A percentile compares a stretch with the other conserved stretches of the same genome.
Conservation (phyloP, 2,888 invertebrate genomes). For the Tipula unca region DNA sequence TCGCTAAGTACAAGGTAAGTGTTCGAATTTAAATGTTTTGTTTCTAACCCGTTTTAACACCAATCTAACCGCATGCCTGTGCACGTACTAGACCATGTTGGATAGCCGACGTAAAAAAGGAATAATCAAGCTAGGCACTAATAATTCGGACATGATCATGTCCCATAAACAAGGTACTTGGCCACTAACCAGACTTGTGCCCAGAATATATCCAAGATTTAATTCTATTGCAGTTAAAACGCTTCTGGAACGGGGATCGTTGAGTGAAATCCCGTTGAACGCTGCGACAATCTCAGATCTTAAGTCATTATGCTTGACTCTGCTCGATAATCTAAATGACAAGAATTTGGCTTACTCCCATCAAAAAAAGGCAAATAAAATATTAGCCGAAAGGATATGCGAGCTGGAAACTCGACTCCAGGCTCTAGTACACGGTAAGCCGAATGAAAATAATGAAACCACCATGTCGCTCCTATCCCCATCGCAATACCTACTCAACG, state of each 20-base stretch:
- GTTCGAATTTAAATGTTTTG: neutral
- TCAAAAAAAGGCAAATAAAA: conserved; percentile 79
- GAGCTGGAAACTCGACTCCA: conserved; percentile 72
- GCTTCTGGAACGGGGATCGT: conserved; percentile 55
- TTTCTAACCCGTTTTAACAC: neutral
- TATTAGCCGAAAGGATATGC: conserved; percentile 70
- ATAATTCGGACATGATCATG: conserved; percentile 61
- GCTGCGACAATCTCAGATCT: conserved; percentile 65
- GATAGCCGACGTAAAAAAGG: conserved; percentile 67
- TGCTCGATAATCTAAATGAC: conserved; percentile 77
- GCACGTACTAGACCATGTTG: conserved; percentile 49
- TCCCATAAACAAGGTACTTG: conserved; percentile 65
- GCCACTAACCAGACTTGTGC: neutral
- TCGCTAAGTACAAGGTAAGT: conserved; percentile 64
- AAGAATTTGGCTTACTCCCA: conserved; percentile 76
- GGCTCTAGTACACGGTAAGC: conserved; percentile 46
- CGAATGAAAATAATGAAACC: conserved; percentile 46
- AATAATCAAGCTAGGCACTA: conserved; percentile 56
- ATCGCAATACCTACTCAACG: conserved; percentile 57
- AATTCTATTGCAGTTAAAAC: conserved; percentile 52
- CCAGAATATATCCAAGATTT: neutral
- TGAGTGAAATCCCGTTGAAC: conserved; percentile 48
- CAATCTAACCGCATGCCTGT: neutral
- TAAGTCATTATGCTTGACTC: conserved; percentile 65
- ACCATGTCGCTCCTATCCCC: conserved; percentile 41